Base-by-base conservation (phyloP, 2,797 vertebrate genomes). In the Propithecus perrieri region DNA sequence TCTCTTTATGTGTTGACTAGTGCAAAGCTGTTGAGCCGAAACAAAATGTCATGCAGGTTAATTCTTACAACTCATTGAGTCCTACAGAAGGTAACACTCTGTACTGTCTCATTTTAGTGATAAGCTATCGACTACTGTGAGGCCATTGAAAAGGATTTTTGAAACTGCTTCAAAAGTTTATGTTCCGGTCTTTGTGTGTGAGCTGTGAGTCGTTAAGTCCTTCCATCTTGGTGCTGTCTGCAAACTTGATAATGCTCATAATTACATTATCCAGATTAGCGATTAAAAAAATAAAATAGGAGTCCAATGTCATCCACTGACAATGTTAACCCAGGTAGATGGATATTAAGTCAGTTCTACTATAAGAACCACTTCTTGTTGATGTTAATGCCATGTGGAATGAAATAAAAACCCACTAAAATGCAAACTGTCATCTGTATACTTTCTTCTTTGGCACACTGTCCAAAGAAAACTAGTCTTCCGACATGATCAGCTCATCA, bases 111-210 rank as follows among this genome's bases (percentile, higher is more conserved):
- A 12, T 85, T 95, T 90, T 81, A 91, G 24, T 61, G 35, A 93
- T 92, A 94, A 95, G 80, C 53, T 63, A 55, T 78, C 90, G 76
- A 75, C 46, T 53, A 67, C 43, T 20, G 30, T 59, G 28, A 59
- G 63, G 57, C 95, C 76, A 89, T 71, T 95, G 94, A 76, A 89
- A 53, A 96, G 72, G 87, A 92, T 92, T 95, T 92, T 95, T 94
- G 75, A 69, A 97, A 92, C 46, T 50, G 24, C 46, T 96, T 83
- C 85, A 35, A 92, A 93, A 96, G 94, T 96, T 96, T 87, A 94
- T 20, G 50, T 33, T 55, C 28, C 30, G 50, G 1, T 93, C 61
- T 95, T 78, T 86, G 88, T 76, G 46, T 59, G 43, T 90, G 80
- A 95, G 72, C 81, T 71, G 22, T 69, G 61, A 87, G 50, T 41